phyloP scores from a whole-genome alignment of 2,113 vertebrate genomes.

The Columbina picui region DNA sequence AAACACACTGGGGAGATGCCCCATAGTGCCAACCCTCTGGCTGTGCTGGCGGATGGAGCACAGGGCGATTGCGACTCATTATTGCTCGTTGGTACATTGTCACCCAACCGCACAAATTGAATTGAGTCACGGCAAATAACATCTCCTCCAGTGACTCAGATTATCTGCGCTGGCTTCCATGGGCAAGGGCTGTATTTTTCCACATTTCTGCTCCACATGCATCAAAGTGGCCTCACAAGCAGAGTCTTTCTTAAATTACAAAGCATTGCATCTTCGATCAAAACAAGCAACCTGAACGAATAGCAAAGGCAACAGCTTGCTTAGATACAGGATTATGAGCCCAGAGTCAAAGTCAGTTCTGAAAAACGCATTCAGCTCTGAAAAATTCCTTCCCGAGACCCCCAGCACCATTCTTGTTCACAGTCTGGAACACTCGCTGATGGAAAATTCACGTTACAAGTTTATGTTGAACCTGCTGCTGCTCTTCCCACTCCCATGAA shows the following conservation, averaged over 20 bases:
- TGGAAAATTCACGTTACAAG: fast-evolving
- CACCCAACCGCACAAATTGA: neutral
- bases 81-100: neutral
- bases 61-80: neutral
- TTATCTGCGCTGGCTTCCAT: fast-evolving
- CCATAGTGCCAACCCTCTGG: fast-evolving
- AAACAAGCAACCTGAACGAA: neutral
- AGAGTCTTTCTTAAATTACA: neutral
- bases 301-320: neutral
- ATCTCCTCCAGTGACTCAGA: neutral
- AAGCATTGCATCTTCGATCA: neutral
- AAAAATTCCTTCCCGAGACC: neutral
- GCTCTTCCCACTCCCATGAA: neutral
- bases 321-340: fast-evolving
- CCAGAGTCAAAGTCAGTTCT: neutral
- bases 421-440: fast-evolving
- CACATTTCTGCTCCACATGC: neutral
- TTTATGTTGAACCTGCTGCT: fast-evolving
- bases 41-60: neutral
- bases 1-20: neutral
- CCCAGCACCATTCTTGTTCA: neutral
- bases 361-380: neutral
- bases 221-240: neutral
- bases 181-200: neutral
- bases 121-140: neutral